Conservation (phyloP, 2,797 vertebrate species). For the Ciconia nigra region DNA sequence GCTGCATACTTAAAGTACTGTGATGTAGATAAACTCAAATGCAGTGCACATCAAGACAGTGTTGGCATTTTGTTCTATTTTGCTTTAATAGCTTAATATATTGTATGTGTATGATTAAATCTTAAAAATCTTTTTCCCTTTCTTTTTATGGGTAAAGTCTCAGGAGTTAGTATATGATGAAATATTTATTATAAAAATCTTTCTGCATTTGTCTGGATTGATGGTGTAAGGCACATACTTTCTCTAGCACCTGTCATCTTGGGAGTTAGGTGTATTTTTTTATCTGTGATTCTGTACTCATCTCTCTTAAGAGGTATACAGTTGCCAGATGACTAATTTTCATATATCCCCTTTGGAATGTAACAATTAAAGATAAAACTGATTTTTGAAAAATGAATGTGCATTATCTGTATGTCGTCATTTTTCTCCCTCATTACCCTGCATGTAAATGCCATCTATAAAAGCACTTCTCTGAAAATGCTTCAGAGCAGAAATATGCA, state of each 20-base stretch:
- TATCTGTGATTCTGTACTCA: conserved; percentile 49
- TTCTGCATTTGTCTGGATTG: conserved; percentile 49
- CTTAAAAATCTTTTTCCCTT: conserved; percentile 6
- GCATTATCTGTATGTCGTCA: not conserved
- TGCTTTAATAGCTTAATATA: conserved; percentile 65
- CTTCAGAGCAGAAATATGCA: not conserved
- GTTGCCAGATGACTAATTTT: conserved; percentile 65
- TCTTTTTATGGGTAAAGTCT: conserved; percentile 63
- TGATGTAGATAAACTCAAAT: conserved; percentile 66
- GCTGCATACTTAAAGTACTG: conserved; percentile 57
- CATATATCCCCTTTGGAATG: conserved; percentile 69
- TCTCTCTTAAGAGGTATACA: conserved; percentile 48
- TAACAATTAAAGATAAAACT: conserved; percentile 71
- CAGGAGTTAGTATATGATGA: conserved; percentile 63
- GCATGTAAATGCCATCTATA: not conserved
- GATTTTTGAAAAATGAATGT: conserved; percentile 64
- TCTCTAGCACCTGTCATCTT: conserved; percentile 51
- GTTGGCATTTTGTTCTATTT: conserved; percentile 53
- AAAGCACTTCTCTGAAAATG: not conserved
- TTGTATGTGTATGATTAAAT: conserved; percentile 59
- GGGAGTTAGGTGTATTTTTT: conserved; percentile 59
- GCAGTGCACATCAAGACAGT: conserved; percentile 54
- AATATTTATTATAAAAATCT: conserved; percentile 60
- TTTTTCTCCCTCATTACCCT: not conserved
- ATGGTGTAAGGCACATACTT: conserved; percentile 55